Conservation (phyloP, 1,140 invertebrate species). For the Lucilia cuprina region DNA sequence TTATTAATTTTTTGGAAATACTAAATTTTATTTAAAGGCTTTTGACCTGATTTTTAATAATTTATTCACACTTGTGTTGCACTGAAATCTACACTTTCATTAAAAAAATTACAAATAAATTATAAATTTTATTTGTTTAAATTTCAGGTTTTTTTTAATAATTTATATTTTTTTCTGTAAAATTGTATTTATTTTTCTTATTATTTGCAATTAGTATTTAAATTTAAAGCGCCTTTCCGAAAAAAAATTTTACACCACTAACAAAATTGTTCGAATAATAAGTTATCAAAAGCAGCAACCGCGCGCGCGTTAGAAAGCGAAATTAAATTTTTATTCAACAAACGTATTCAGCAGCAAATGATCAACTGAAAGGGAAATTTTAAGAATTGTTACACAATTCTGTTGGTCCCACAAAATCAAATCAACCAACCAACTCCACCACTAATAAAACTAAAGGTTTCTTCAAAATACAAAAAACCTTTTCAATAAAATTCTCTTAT, state of each 20-base stretch:
- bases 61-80: too few species aligned
- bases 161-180: too few species aligned
- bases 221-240: not conserved
- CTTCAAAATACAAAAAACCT: not conserved
- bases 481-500: not conserved
- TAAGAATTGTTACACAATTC: slow-evolving; percentile 31
- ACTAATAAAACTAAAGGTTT: too few species aligned
- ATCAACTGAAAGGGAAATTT: slow-evolving; percentile 39
- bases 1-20: too few species aligned
- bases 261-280: not conserved
- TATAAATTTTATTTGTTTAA: too few species aligned
- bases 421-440: not conserved
- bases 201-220: not conserved
- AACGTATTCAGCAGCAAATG: slow-evolving; percentile 36
- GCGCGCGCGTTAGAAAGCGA: not conserved
- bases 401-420: not conserved
- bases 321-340: not conserved
- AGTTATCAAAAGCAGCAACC: too few species aligned
- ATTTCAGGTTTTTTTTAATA: too few species aligned
- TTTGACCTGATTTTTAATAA: too few species aligned
- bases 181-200: not conserved
- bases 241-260: not conserved
- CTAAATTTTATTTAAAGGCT: too few species aligned
- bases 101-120: not conserved
- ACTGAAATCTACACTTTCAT: too few species aligned